A percentile compares a stretch with the other conserved stretches of the same genome.
These are phyloP conservation scores for Suillia variegata DNA, from an alignment of 2,888 invertebrate species.

Conservation along the genomic window DNA sequence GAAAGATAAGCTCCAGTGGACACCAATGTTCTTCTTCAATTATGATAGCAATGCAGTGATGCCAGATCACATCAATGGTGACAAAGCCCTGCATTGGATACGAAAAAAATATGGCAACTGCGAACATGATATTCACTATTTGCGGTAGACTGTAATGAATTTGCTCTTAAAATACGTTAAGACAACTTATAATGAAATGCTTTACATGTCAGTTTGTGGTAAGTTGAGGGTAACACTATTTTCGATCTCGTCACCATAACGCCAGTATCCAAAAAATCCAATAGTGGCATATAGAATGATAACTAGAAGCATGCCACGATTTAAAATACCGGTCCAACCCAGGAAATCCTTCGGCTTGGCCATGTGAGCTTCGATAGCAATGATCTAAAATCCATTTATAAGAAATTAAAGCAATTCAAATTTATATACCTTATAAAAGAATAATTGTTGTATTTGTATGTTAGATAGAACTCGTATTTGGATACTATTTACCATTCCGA, in stretches of 20 bases:
- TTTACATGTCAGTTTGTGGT: conserved; percentile 71
- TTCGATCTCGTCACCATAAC: conserved; percentile 74
- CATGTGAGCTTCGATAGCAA: conserved; percentile 95
- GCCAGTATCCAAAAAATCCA: conserved; percentile 91
- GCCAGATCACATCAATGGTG: conserved; percentile 91
- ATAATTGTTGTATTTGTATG: neutral
- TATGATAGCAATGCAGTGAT: conserved; percentile 46
- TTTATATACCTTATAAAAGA: too few relatives aligned
- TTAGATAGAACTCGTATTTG: neutral
- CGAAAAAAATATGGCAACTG: conserved; percentile 85
- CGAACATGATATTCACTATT: conserved; percentile 77
- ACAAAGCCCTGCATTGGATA: conserved; percentile 96
- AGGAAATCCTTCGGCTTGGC: conserved; percentile 83
- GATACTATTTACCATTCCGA: conserved; percentile 71
- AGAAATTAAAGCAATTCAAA: neutral
- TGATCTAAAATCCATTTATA: too few relatives aligned
- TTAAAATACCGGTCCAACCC: conserved; percentile 86
- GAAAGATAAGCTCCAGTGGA: conserved; percentile 70
- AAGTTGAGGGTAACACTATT: conserved; percentile 89
- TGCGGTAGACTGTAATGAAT: conserved; percentile 70
- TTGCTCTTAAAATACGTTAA: neutral
- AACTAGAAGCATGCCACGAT: conserved; percentile 82
- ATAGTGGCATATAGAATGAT: conserved; percentile 79
- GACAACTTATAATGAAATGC: conserved; percentile 27
- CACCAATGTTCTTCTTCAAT: conserved; percentile 20